These are phyloP conservation scores for Puma concolor DNA, from an alignment of 2,113 vertebrate genomes.

Conservation along the genomic window DNA sequence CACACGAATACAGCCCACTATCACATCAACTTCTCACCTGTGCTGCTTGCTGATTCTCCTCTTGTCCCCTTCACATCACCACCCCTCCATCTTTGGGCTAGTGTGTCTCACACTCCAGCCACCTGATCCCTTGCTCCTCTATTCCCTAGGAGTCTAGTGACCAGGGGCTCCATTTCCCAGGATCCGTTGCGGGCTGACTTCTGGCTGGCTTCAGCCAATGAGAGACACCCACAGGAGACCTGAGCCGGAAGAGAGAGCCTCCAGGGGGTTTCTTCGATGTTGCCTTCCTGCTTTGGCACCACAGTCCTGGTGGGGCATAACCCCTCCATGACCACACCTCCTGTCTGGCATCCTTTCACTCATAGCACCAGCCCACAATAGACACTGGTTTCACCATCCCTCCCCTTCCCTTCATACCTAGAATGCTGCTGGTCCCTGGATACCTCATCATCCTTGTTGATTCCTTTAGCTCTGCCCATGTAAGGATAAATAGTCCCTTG, in stretches of 20 bases:
- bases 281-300: neutral
- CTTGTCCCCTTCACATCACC: neutral
- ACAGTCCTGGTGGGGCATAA: neutral
- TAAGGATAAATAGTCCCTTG: neutral
- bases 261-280: neutral
- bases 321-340: neutral
- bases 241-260: neutral
- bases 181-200: neutral
- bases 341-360: neutral
- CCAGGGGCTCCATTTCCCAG: neutral
- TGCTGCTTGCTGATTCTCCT: neutral
- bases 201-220: neutral
- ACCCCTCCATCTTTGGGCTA: neutral
- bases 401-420: neutral
- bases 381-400: neutral
- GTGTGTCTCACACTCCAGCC: too few relatives aligned
- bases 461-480: neutral
- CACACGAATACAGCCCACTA: rapidly evolving
- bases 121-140: neutral
- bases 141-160: neutral
- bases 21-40: neutral
- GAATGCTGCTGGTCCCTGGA: neutral
- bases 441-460: neutral
- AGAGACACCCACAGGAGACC: neutral
- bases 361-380: neutral